These are phyloP conservation scores for Trogon surrucura DNA, from an alignment of 2,113 vertebrate species.

Conservation along the genomic window DNA sequence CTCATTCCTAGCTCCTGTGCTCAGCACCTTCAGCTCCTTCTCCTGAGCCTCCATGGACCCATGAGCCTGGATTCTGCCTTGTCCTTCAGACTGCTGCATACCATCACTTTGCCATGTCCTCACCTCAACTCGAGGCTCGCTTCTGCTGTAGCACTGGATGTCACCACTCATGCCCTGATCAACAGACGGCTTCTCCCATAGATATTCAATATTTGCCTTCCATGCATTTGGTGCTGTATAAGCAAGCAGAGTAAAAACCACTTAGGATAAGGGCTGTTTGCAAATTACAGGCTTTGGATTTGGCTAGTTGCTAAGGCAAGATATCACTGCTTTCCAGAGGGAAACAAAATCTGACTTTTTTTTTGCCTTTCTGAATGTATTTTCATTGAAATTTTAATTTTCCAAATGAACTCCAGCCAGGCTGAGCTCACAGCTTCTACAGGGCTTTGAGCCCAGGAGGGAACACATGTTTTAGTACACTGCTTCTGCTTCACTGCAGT, in stretches of 20 bases:
- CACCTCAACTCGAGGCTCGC: not conserved
- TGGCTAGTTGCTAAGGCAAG: not conserved
- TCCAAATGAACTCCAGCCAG: not conserved
- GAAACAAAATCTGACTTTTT: not conserved
- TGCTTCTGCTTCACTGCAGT: not conserved
- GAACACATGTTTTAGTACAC: not conserved
- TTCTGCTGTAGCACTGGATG: not conserved
- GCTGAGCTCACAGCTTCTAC: not conserved
- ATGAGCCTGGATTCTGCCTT: not conserved
- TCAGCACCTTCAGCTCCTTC: not conserved
- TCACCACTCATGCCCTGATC: not conserved
- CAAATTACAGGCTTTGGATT: not conserved
- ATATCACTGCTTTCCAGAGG: not conserved
- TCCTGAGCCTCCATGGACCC: not conserved
- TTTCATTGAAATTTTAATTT: constrained; percentile 11
- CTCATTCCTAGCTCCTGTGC: not conserved
- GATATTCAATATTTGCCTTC: not conserved
- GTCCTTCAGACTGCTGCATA: not conserved
- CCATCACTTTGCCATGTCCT: not conserved
- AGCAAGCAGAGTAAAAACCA: not conserved
- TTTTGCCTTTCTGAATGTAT: not conserved
- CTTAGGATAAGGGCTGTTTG: not conserved
- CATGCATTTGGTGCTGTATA: not conserved
- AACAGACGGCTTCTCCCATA: not conserved
- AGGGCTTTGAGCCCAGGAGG: not conserved